A percentile compares a stretch with the other conserved stretches of the same genome.
Evolutionary conservation across 2,797 vertebrate genomes (phyloP).

Genomic region (Eospalax fontanierii): DNA sequence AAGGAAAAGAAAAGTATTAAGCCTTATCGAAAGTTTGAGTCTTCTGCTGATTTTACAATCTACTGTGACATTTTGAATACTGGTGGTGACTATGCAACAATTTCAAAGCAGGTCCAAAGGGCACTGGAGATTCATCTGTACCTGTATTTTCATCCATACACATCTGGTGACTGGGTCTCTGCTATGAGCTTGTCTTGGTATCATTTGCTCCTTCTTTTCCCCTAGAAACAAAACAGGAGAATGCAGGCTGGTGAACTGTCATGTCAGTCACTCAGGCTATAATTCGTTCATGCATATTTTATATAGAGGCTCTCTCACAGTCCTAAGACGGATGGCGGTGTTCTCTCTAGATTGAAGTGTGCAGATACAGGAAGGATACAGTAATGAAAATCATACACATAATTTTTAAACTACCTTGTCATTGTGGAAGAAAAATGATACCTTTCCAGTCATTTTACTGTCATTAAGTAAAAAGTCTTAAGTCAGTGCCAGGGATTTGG

Average conservation of each 20-base stretch:
- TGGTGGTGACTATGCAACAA: background rate
- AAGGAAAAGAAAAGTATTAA: background rate
- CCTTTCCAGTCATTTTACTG: background rate
- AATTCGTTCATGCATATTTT: background rate
- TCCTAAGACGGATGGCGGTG: background rate
- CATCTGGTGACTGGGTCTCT: slow-evolving; percentile 63
- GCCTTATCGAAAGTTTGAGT: background rate
- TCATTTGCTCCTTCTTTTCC: slow-evolving; percentile 77
- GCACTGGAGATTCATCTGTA: slow-evolving; percentile 13
- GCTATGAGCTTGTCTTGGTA: slow-evolving; percentile 70
- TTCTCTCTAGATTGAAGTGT: background rate
- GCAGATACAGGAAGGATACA: accelerated
- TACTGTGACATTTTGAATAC: slow-evolving; percentile 30
- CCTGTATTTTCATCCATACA: slow-evolving; percentile 75
- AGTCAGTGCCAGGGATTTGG: background rate
- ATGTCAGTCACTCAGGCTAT: background rate
- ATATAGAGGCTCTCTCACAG: background rate
- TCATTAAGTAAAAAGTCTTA: background rate
- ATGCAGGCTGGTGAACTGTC: slow-evolving; percentile 45
- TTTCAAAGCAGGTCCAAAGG: background rate
- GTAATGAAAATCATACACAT: background rate
- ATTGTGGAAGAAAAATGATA: background rate
- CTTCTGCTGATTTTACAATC: slow-evolving; percentile 15
- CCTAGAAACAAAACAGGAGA: slow-evolving; percentile 72
- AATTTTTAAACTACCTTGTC: background rate